These are phyloP conservation scores for Pharmacophagus antenor DNA, from an alignment of 2,888 invertebrate genomes.

Conservation along the genomic window DNA sequence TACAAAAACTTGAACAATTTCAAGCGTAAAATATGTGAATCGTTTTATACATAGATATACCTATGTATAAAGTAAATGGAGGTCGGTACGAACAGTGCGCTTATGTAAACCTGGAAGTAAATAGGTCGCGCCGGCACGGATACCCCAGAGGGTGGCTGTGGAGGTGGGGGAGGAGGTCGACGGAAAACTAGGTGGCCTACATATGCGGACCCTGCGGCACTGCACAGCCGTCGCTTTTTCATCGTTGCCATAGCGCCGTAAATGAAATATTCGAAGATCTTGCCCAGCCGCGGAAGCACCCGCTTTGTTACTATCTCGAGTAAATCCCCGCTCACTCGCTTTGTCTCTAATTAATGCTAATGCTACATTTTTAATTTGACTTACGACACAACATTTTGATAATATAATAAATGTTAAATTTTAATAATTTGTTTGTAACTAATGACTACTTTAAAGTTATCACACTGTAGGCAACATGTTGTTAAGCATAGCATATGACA, in stretches of 20 bases:
- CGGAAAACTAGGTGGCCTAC: constrained; percentile 65
- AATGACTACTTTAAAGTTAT: no score
- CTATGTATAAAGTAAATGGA: constrained; percentile 38
- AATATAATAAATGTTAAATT: not conserved
- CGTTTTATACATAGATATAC: constrained; percentile 7
- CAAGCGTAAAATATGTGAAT: constrained; percentile 11
- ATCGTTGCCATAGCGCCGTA: constrained; percentile 43
- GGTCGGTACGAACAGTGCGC: constrained; percentile 38
- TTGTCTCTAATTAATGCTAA: constrained; percentile 1
- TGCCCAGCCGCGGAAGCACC: constrained; percentile 20
- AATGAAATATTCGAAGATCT: constrained; percentile 48
- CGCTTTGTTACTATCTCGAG: constrained; percentile 12
- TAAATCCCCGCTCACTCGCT: constrained; percentile 2
- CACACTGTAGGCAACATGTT: no score
- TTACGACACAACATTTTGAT: not conserved
- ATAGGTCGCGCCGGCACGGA: constrained; percentile 59
- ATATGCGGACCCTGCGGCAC: constrained; percentile 44
- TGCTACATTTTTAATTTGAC: not conserved
- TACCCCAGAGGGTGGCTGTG: constrained; percentile 37
- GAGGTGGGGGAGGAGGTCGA: constrained; percentile 30
- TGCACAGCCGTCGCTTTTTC: constrained; percentile 46
- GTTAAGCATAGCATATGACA: no score
- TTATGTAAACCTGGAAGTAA: constrained; percentile 60
- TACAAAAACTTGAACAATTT: constrained; percentile 2
- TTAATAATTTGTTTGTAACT: no score